phyloP scores from a whole-genome alignment of 2,888 invertebrate species.

The Cosmia trapezina region DNA sequence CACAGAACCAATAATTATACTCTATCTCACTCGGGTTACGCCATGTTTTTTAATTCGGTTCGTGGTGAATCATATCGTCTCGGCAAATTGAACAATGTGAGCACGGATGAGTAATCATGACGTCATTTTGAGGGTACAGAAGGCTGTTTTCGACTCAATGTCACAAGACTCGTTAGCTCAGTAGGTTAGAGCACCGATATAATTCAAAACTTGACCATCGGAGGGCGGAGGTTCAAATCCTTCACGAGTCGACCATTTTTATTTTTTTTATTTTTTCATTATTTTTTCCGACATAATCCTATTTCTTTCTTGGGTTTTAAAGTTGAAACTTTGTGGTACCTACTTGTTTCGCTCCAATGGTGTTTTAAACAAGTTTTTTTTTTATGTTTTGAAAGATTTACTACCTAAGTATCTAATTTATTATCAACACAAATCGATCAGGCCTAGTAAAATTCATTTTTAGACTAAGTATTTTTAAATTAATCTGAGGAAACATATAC shows the following conservation, averaged over 20 bases:
- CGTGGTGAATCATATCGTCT: constrained; percentile 3
- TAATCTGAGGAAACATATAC: no score
- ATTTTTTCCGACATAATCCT: not conserved
- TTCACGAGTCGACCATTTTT: constrained; percentile 41
- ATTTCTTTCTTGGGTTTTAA: not conserved
- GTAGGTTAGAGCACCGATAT: constrained; percentile 51
- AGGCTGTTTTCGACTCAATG: accelerated
- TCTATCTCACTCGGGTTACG: constrained; percentile 9
- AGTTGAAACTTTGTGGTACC: not conserved
- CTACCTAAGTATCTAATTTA: no score
- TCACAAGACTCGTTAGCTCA: constrained; percentile 47
- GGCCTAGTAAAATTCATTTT: no score
- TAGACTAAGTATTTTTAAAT: no score
- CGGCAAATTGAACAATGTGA: constrained; percentile 11
- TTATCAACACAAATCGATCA: no score
- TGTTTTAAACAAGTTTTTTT: no score
- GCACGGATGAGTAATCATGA: constrained; percentile 17
- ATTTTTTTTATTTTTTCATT: not conserved
- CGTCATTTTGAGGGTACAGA: not conserved
- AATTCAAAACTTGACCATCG: not conserved
- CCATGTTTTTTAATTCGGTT: constrained; percentile 11
- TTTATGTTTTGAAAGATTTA: no score
- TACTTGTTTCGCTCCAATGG: not conserved
- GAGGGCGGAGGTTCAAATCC: constrained; percentile 17
- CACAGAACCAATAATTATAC: constrained; percentile 1